Base-by-base conservation (phyloP, 2,113 vertebrate genomes). In the Thymallus thymallus region DNA sequence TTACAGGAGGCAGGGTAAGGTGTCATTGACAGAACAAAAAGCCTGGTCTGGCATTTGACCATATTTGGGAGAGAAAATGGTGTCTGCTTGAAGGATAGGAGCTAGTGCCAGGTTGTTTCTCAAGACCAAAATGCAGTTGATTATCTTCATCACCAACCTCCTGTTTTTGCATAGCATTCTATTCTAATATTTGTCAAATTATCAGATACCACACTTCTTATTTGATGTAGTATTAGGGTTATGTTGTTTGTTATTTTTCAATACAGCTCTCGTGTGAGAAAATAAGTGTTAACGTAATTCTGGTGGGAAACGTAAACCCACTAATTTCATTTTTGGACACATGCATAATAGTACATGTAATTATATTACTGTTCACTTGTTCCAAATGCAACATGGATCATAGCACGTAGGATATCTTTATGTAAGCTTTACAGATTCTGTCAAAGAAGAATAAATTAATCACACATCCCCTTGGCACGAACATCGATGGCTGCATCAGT, bases 11-110 rank as follows among this genome's bases (percentile, higher is more conserved):
- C 78, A 64, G 81, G 85, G 35, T 41, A 12, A 41, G 35, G 84
- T 88, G 89, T 79, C 70, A 85, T 29, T 69, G 7, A 69, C 72
- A 72, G 74, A 45, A 32, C 51, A 77, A 35, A 51, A 78, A 82
- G 72, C 58, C 63, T 68, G 30, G 61, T 69, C 45, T 35, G 5
- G 10, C 45, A 16, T 32, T 72, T 26, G 30, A 16, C 20, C 32
- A 58, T 16, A 46, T 7, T 55, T 26, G 76, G 58, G 26, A 63
- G 60, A 68, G 29, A 73, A 58, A 78, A 76, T 22, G 48, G 13
- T 75, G 51, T 24, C 29, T 68, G 55, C 23, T 48, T 69, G 45
- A 41, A 65, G 69, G 72, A 77, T 35, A 5, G 29, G n/a, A 56
- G 62, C 60, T 13, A 24, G 30, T 1, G 61, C 20, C 74, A 75